Base-by-base conservation (phyloP, 2,888 invertebrate genomes). In the Habroteleia sp. region DNA sequence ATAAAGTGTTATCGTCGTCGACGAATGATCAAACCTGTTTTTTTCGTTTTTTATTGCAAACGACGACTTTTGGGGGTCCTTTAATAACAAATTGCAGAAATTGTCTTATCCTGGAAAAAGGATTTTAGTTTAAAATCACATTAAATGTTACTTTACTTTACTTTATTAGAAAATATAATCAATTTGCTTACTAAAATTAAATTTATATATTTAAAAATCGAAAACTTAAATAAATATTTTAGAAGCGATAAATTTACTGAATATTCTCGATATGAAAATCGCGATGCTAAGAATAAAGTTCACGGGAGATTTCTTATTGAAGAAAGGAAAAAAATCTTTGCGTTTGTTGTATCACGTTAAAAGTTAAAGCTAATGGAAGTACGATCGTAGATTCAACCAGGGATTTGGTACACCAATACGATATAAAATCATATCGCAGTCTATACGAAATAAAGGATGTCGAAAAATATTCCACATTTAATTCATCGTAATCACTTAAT, bases 371-470 rank as follows among this genome's bases (percentile, higher is more conserved):
- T 41, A 56, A 54, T 29, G 39, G 41, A 41, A 54, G 41, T 37
- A 11, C 39, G 39, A 11, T 29, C 23, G 31, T 17, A 17, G 31
- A 20, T 41, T 31, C 42, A 11, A 44, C 8, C 35, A 35, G 35
- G 25, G 58, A 44, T 60, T 60, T 60, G 62, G 48, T 48, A 48
- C 48, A 48, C n/a, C 44, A 37, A 25, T 52, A 39, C 27, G 52
- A 52, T 11, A 16, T 31, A 10, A 48, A 48, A 62, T 37, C 29
- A 31, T 48, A 48, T 27, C 44, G 58, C 31, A 31, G 41, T n/a
- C 13, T 13, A 11, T 41, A 8, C 11, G 3, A 54, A 54, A 54
- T 29, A 54, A 54, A 27, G 25, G 11, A 11, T 23, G 20, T 29
- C 29, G 16, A 41, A 60, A 62, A 62, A 37, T 35, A 46, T 27